Evolutionary conservation across 2,797 vertebrate genomes (phyloP).

Genomic region (Liparis tanakae): DNA sequence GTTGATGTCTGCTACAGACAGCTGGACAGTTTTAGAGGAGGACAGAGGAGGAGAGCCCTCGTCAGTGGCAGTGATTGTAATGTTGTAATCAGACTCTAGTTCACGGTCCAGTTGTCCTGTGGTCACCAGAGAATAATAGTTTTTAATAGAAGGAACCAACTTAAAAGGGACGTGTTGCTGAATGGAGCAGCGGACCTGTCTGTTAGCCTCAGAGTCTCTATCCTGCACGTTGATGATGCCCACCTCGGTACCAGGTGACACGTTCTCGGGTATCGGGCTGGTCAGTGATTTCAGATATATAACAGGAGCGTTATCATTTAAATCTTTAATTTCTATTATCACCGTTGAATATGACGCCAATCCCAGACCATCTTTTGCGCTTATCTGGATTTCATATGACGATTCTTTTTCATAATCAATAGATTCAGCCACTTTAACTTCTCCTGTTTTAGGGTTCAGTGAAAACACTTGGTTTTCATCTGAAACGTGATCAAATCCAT

Average conservation of each 20-base stretch:
- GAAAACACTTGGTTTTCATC: background rate
- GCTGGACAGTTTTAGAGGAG: conserved; percentile 63
- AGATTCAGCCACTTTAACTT: conserved; percentile 57
- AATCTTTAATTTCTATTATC: background rate
- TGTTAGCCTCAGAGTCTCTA: conserved; percentile 28
- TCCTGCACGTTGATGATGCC: background rate
- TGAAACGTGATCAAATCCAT: background rate
- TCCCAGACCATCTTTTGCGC: background rate
- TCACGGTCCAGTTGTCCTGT: conserved; percentile 68
- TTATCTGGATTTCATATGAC: background rate
- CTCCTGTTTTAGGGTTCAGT: too few species aligned
- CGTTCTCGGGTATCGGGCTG: background rate
- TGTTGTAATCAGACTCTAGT: conserved; percentile 60
- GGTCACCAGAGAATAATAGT: conserved; percentile 56
- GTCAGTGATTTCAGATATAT: conserved; percentile 16
- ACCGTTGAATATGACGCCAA: background rate
- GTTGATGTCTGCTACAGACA: conserved; percentile 71
- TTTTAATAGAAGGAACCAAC: conserved; percentile 47
- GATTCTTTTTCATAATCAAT: conserved; percentile 24
- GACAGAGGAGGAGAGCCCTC: conserved; percentile 72
- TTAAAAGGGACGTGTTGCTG: conserved; percentile 31
- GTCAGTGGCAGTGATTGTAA: conserved; percentile 76
- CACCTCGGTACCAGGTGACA: too few species aligned
- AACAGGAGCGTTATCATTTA: background rate
- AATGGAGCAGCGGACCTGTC: conserved; percentile 5